Base-by-base conservation (phyloP, 1,140 invertebrate genomes). In the Adoxophyes honmai region DNA sequence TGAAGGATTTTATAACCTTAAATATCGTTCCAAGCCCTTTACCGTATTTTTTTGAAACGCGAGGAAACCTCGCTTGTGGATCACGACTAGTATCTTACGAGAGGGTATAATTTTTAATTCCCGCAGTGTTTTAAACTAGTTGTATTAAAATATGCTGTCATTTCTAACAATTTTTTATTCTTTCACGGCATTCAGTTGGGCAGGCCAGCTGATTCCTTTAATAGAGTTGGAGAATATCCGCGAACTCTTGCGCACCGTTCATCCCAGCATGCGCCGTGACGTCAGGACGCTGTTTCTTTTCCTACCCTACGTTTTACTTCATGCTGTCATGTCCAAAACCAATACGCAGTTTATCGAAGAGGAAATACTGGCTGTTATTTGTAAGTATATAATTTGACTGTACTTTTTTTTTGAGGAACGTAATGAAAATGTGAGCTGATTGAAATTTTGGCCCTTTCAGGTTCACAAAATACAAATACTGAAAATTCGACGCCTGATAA, bases 241-340 rank as follows among this genome's bases (percentile, higher is more conserved):
- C 11, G 84, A 90, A 28, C 73, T 95, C 16, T 76, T 96, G 2
- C 90, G 90, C 34, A 92, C 91, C 0, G 95, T 94, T 21, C 91
- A 92, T 60, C 92, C 94, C 0, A 93, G 93, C 59, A 93, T 96
- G 62, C 91, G 92, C 36, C 90, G 92, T 55, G 94, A 95, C 70
- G 90, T 91, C 5, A 90, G 92, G 65, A 93, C 93, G 15, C 68
- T 95, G 21, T 92, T 93, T 68, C 91, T 93, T 36, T 95, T 95
- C 73, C 84, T 95, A 53, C 94, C 94, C 0, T 92, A 95, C 64
- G 92, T 95, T 38, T 73, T 95, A 9, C 68, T 93, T 1, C 92
- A 93, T 66, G 89, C 91, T 4, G 73, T 93, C n/a, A 83, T 92
- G 62, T 91, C 91, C 21, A 88, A 90, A 53, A 75, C 42, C 0